phyloP scores from a whole-genome alignment of 1,140 invertebrate species.

The Ceratosolen solmsi region DNA sequence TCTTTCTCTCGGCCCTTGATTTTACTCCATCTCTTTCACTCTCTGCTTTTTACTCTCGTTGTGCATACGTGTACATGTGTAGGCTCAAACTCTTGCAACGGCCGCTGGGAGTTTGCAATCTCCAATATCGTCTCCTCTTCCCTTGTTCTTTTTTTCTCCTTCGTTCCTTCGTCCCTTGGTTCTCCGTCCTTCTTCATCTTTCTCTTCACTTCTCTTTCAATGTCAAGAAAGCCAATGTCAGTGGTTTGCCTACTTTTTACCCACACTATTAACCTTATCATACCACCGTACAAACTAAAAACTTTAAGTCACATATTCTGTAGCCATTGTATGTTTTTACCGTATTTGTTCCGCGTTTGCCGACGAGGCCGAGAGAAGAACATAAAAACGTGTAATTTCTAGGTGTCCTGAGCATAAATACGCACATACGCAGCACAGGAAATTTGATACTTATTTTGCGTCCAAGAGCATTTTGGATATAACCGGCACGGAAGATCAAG shows the following conservation, averaged over 20 bases:
- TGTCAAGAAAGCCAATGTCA: constrained; percentile 44
- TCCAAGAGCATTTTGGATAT: background rate
- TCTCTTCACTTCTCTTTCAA: constrained; percentile 39
- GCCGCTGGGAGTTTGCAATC: constrained; percentile 44
- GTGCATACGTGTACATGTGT: constrained; percentile 19
- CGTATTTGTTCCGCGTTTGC: constrained; percentile 18
- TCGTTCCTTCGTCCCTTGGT: constrained; percentile 18
- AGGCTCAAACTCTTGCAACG: constrained; percentile 29
- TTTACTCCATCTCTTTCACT: constrained; percentile 53
- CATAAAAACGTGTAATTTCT: constrained; percentile 29
- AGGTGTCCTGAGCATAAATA: background rate
- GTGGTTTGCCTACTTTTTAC: constrained; percentile 21
- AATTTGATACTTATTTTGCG: constrained; percentile 44
- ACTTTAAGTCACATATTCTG: background rate
- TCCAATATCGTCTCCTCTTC: constrained; percentile 45
- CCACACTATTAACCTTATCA: constrained; percentile 10
- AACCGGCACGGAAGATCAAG: constrained; percentile 1
- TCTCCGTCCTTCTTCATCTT: background rate
- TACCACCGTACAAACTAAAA: background rate
- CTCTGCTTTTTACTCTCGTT: constrained; percentile 43
- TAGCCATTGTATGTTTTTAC: too few species aligned
- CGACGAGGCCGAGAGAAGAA: background rate
- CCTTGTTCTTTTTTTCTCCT: background rate
- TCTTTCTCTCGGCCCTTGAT: constrained; percentile 52
- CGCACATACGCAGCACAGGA: background rate